phyloP scores from a whole-genome alignment of 2,113 vertebrate species.

The Speoplatyrhinus poulsoni region DNA sequence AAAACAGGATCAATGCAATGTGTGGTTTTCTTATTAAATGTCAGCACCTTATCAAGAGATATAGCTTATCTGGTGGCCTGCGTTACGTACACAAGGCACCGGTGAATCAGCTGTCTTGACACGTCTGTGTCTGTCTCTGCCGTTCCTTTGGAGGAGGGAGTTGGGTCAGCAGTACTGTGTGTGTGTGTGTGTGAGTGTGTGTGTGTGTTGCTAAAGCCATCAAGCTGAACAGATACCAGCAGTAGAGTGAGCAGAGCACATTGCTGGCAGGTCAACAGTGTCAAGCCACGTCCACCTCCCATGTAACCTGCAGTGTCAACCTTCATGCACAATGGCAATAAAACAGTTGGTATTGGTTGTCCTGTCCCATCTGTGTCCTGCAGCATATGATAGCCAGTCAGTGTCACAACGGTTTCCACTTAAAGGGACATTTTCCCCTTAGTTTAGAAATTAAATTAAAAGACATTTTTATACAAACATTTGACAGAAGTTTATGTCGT shows the following conservation, averaged over 20 bases:
- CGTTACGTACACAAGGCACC: slow-evolving; percentile 56
- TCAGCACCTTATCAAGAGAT: slow-evolving; percentile 66
- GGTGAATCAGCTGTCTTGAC: slow-evolving; percentile 44
- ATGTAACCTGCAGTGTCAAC: slow-evolving; percentile 64
- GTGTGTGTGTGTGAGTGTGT: too few species aligned
- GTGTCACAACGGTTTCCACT: too few species aligned
- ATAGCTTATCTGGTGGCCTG: slow-evolving; percentile 61
- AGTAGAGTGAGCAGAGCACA: slow-evolving; percentile 59
- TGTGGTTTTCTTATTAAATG: slow-evolving; percentile 56
- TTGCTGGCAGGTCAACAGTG: slow-evolving; percentile 53
- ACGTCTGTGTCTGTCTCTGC: slow-evolving; percentile 23
- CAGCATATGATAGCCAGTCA: too few species aligned
- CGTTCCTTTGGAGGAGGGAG: slow-evolving; percentile 50
- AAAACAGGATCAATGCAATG: slow-evolving; percentile 53
- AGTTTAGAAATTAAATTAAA: too few species aligned
- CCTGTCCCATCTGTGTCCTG: slow-evolving; percentile 36
- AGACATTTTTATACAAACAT: too few species aligned
- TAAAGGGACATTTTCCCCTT: too few species aligned
- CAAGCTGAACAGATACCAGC: slow-evolving; percentile 58
- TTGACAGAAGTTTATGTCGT: too few species aligned
- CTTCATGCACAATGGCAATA: slow-evolving; percentile 74
- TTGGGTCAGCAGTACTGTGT: slow-evolving; percentile 42
- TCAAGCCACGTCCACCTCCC: slow-evolving; percentile 33
- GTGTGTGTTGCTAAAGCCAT: slow-evolving; percentile 63
- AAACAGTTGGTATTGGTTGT: slow-evolving; percentile 55